Evolutionary conservation across 2,113 vertebrate species (phyloP).

Genomic region (Heterotilapia buettikoferi): DNA sequence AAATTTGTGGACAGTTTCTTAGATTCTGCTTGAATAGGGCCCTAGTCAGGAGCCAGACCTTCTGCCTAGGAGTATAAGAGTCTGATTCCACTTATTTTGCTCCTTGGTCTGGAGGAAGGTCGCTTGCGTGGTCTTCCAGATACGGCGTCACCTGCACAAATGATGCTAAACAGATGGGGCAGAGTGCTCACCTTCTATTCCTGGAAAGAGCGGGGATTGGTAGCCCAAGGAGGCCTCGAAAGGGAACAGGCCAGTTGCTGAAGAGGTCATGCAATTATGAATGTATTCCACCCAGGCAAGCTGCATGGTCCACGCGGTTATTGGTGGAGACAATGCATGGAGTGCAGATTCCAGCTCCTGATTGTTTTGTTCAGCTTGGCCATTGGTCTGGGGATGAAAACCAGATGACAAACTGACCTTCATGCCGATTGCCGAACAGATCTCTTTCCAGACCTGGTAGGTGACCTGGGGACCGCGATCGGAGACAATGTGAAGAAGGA

Average conservation of each 20-base stretch:
- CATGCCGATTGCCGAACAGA: neutral
- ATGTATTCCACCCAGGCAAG: neutral
- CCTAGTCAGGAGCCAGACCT: neutral
- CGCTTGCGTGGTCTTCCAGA: accelerated
- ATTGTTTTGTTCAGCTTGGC: neutral
- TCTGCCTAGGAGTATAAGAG: neutral
- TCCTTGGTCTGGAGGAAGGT: neutral
- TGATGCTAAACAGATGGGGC: neutral
- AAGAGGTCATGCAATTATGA: neutral
- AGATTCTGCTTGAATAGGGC: neutral
- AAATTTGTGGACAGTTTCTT: neutral
- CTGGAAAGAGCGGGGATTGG: neutral
- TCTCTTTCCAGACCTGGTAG: neutral
- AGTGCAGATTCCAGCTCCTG: neutral
- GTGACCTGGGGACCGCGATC: accelerated
- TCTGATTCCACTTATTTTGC: neutral
- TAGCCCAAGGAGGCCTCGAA: neutral
- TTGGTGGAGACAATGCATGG: neutral
- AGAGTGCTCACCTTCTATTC: neutral
- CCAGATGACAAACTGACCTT: neutral
- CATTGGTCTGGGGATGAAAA: neutral
- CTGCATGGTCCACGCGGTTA: neutral
- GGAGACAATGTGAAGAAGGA: neutral
- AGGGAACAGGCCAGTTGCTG: neutral
- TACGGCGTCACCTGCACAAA: accelerated